Evolutionary conservation across 2,888 invertebrate genomes (phyloP).

Genomic region (Vandiemenella viatica): DNA sequence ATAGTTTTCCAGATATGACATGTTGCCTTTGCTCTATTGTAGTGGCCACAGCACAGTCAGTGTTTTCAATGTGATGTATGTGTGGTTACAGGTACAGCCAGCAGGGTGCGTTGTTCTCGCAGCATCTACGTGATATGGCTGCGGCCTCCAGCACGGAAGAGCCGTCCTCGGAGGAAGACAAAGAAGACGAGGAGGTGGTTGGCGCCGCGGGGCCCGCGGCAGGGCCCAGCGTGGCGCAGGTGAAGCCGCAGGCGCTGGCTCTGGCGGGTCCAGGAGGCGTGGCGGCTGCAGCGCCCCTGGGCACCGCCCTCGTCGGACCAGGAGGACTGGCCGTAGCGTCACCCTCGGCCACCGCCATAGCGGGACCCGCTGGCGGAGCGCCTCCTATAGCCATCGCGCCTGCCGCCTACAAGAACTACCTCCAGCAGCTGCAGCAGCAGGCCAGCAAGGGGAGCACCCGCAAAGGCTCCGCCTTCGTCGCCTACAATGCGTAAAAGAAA

Average conservation of each 20-base stretch:
- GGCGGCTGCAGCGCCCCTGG: slow-evolving; percentile 33
- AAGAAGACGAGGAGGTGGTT: slow-evolving; percentile 19
- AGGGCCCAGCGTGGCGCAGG: slow-evolving; percentile 26
- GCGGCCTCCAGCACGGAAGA: background rate
- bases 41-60: no score
- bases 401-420: slow-evolving; percentile 2
- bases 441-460: no score
- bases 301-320: slow-evolving; percentile 34
- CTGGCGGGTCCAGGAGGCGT: slow-evolving; percentile 35
- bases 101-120: no score
- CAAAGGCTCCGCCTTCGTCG: background rate
- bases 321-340: slow-evolving; percentile 34
- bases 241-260: slow-evolving; percentile 34
- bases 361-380: slow-evolving; percentile 26
- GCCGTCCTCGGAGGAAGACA: slow-evolving; percentile 15
- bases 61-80: no score
- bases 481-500: slow-evolving; percentile 4
- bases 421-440: slow-evolving; percentile 1
- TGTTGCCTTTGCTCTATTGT: no score
- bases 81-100: background rate
- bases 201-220: slow-evolving; percentile 10
- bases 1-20: no score
- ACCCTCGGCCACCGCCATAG: slow-evolving; percentile 36
- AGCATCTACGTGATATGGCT: background rate
- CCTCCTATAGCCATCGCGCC: slow-evolving; percentile 6